Percentiles rank a stretch among this genome's conserved stretches.
These are phyloP conservation scores for Rosalia funebris DNA, from an alignment of 2,888 invertebrate genomes.

Conservation along the genomic window DNA sequence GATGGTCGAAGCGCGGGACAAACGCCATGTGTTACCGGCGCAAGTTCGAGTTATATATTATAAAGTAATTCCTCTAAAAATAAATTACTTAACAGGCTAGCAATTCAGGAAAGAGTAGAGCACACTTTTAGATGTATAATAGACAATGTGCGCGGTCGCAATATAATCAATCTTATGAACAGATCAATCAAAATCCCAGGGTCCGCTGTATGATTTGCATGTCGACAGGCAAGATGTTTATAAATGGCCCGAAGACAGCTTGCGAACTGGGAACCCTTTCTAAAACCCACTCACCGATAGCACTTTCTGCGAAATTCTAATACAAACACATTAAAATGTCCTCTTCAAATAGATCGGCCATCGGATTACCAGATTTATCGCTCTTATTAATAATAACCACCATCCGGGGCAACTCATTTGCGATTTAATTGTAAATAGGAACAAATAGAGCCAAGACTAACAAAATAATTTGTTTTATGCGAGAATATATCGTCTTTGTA, in stretches of 20 bases:
- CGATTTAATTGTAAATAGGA: background rate
- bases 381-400: slow-evolving; percentile 32
- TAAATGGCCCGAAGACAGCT: slow-evolving; percentile 63
- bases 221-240: slow-evolving; percentile 65
- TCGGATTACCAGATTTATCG: slow-evolving; percentile 36
- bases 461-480: background rate
- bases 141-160: slow-evolving; percentile 51
- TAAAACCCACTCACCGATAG: slow-evolving; percentile 51
- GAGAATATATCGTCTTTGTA: background rate
- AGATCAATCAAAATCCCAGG: slow-evolving; percentile 65
- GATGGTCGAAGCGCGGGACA: too few species aligned
- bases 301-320: slow-evolving; percentile 46
- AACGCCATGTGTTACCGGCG: too few species aligned
- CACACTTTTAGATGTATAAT: slow-evolving; percentile 36
- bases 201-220: slow-evolving; percentile 65
- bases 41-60: too few species aligned
- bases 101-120: slow-evolving; percentile 32
- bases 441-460: background rate
- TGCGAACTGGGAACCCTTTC: slow-evolving; percentile 48
- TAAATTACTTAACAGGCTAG: slow-evolving; percentile 18
- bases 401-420: slow-evolving; percentile 12
- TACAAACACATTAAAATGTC: slow-evolving; percentile 47
- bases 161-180: slow-evolving; percentile 64
- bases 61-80: slow-evolving; percentile 22
- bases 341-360: slow-evolving; percentile 40